Evolutionary conservation across 2,113 vertebrate genomes (phyloP), one percentile per base, ranked within the genome.

Genomic region (Ondatra zibethicus): DNA sequence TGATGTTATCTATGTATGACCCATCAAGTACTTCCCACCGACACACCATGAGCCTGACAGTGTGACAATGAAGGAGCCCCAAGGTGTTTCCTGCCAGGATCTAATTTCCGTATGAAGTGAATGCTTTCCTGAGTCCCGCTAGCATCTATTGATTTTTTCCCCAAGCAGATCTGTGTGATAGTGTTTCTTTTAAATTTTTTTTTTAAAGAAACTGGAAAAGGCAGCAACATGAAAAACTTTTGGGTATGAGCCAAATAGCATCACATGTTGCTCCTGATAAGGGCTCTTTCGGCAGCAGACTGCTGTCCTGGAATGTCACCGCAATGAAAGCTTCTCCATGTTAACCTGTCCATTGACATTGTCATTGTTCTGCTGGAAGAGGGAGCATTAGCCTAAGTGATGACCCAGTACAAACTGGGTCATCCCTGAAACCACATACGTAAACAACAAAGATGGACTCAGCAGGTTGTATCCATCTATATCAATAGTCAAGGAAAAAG

Each of bases 201-300:
- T 80, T 78, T 17, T 7, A 73, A 96, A 92, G 63, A 39, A 52
- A 66, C 29, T 61, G 2, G 81, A 88, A 84, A 93, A 93, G 33
- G 29, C 25, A 95, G 29, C 55, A 84, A 39, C 3, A 73, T 68
- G 80, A 89, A 25, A 86, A 58, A 50, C 47, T 11, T 95, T 42
- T 89, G 70, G 0, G 42, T 95, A 66, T 73, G 88, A 68, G 3
- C 14, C 58, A 76, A 90, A 39, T 13, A 52, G 19, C 23, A 27
- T 85, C 88, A 89, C 11, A 36, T 1, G 61, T 75, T 63, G 19
- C 75, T 81, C 50, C 16, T 97, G 65, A 70, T 86, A 68, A 89
- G 94, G 92, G 16, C 61, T 88, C 58, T 55, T 96, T 88, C n/a
- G 86, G 65, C 52, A 58, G 17, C 92, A 78, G 70, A 55, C 1